Conservation (phyloP, 2,113 vertebrate species). For the Oreochromis aureus region DNA sequence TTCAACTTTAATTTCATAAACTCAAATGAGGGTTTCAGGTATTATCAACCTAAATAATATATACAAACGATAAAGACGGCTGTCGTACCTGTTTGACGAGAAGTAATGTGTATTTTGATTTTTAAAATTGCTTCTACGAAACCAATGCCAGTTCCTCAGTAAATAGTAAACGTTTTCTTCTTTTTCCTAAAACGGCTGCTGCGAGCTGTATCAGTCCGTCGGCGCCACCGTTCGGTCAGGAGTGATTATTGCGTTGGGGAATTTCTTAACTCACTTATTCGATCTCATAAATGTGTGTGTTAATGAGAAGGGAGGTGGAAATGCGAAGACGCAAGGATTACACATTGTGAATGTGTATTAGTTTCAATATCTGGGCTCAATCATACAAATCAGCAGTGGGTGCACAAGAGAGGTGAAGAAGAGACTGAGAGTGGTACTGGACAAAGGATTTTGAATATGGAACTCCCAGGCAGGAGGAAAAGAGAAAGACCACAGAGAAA, state of each 20-base stretch:
- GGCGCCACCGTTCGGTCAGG: not conserved
- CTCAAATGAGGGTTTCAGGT: fast-evolving
- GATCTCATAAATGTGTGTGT: not conserved
- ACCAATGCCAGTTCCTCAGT: constrained; percentile 30
- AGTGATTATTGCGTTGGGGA: not conserved
- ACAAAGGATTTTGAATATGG: too few relatives aligned
- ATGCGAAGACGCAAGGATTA: not conserved
- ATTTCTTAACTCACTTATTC: not conserved
- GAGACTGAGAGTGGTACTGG: too few relatives aligned
- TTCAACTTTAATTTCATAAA: not conserved
- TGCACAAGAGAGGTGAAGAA: not conserved
- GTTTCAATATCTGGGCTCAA: not conserved
- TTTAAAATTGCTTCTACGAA: constrained; percentile 4
- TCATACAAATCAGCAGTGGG: not conserved
- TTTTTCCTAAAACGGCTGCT: not conserved
- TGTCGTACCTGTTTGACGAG: constrained; percentile 54
- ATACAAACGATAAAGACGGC: not conserved
- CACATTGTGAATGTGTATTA: not conserved
- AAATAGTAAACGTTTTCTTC: constrained; percentile 38
- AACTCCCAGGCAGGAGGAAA: too few relatives aligned
- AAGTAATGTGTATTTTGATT: not conserved
- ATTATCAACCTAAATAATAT: not conserved
- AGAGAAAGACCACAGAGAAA: not conserved
- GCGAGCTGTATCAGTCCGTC: not conserved
- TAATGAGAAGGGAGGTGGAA: not conserved